A percentile compares a stretch with the other conserved stretches of the same genome.
Evolutionary conservation across 2,888 invertebrate species (phyloP).

Genomic region (Esperia sulphurella): DNA sequence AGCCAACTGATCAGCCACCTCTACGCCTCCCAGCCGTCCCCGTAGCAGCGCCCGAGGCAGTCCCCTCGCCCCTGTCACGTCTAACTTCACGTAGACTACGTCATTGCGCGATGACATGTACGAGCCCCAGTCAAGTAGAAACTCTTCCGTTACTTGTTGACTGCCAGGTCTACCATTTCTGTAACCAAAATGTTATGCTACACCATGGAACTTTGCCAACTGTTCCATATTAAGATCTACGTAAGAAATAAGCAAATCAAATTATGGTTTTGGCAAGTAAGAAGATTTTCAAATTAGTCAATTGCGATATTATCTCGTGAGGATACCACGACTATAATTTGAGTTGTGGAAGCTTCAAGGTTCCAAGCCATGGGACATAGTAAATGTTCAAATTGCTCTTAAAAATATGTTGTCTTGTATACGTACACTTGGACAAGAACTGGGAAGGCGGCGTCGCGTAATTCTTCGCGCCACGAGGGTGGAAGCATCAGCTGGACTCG

Average conservation of each 20-base stretch:
- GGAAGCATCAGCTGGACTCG: conserved; percentile 93
- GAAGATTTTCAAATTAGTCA: too few relatives aligned
- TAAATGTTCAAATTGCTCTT: too few relatives aligned
- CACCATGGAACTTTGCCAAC: not conserved
- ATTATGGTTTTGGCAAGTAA: conserved; percentile 17
- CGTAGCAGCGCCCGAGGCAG: conserved; percentile 91
- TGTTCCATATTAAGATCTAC: not conserved
- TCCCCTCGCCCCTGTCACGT: conserved; percentile 91
- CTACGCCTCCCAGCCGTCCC: conserved; percentile 91
- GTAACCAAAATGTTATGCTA: conserved; percentile 18
- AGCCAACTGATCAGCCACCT: conserved; percentile 94
- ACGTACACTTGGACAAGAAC: conserved; percentile 92
- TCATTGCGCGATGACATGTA: conserved; percentile 95
- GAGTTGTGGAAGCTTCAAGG: too few relatives aligned
- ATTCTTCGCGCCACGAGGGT: conserved; percentile 91
- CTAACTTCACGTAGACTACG: conserved; percentile 93
- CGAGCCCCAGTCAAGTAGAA: conserved; percentile 93
- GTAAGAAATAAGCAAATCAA: conserved; percentile 1
- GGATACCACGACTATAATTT: too few relatives aligned
- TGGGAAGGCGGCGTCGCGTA: conserved; percentile 92
- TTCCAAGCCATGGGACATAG: too few relatives aligned
- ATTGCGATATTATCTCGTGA: too few relatives aligned
- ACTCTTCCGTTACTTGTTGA: conserved; percentile 93
- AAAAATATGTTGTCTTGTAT: too few relatives aligned
- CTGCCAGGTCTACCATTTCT: conserved; percentile 96